phyloP scores from a whole-genome alignment of 2,113 vertebrate species.

The Pseudorhombus dupliciocellatus region DNA sequence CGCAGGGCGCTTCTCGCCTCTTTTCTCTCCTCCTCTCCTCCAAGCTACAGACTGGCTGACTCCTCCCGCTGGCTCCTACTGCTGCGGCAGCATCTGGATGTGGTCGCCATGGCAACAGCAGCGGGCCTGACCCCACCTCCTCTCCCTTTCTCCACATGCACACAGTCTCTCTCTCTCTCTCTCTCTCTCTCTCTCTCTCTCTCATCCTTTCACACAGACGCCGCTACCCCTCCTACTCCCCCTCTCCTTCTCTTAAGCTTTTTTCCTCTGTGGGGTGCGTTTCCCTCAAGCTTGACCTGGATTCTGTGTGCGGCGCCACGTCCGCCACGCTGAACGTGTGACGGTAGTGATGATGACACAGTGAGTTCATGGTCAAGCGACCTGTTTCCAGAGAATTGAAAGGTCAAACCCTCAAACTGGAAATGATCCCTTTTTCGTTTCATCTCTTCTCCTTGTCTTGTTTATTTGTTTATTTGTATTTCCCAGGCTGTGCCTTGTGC shows the following conservation, averaged over 20 bases:
- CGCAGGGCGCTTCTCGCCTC: slow-evolving; percentile 39
- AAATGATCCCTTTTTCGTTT: slow-evolving; percentile 11
- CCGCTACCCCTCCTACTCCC: slow-evolving; percentile 48
- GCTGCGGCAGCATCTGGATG: slow-evolving; percentile 81
- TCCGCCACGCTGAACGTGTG: slow-evolving; percentile 53
- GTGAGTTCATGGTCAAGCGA: slow-evolving; percentile 49
- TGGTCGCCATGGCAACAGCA: slow-evolving; percentile 77
- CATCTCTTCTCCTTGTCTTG: neutral
- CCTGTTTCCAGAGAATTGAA: slow-evolving; percentile 52
- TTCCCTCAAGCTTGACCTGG: slow-evolving; percentile 77
- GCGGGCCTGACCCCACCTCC: slow-evolving; percentile 66
- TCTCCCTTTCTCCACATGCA: slow-evolving; percentile 28
- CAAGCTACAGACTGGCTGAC: slow-evolving; percentile 53
- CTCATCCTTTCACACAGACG: slow-evolving; percentile 35
- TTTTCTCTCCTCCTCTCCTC: slow-evolving; percentile 50
- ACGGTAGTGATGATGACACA: slow-evolving; percentile 39
- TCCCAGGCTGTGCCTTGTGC: neutral
- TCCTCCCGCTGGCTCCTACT: slow-evolving; percentile 66
- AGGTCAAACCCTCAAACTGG: slow-evolving; percentile 15
- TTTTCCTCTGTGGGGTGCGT: slow-evolving; percentile 41
- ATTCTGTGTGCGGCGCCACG: slow-evolving; percentile 54
- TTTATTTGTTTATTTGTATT: slow-evolving; percentile 1
- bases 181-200: slow-evolving; percentile 6
- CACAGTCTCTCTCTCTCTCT: neutral
- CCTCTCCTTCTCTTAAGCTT: slow-evolving; percentile 57